Evolutionary conservation across 1,140 invertebrate genomes (phyloP).

Genomic region (Episyrphus balteatus): DNA sequence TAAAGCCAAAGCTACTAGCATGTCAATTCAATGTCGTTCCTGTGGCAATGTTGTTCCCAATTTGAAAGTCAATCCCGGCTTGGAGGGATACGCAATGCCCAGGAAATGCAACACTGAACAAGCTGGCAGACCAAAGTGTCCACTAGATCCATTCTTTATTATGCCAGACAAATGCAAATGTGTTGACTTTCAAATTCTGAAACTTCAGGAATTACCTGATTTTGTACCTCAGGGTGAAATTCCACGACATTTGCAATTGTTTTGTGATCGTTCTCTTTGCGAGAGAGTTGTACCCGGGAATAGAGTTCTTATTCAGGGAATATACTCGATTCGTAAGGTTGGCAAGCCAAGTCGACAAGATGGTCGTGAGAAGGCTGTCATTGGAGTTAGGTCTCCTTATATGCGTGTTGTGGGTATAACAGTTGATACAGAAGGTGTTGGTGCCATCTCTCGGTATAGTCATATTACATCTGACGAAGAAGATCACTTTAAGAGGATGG

Average conservation of each 20-base stretch:
- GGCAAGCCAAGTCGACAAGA: slow-evolving; percentile 47
- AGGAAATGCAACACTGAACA: slow-evolving; percentile 91
- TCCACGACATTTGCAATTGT: slow-evolving; percentile 91
- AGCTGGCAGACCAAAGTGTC: slow-evolving; percentile 81
- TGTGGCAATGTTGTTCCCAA: slow-evolving; percentile 86
- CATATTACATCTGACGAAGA: slow-evolving; percentile 76
- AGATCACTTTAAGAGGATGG: slow-evolving; percentile 78
- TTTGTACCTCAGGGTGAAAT: slow-evolving; percentile 97
- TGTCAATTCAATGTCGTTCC: slow-evolving; percentile 91
- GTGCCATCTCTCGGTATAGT: slow-evolving; percentile 43
- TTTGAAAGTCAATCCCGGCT: slow-evolving; percentile 81
- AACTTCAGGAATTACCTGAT: slow-evolving; percentile 94
- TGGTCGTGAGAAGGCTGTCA: slow-evolving; percentile 72
- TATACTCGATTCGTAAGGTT: slow-evolving; percentile 94
- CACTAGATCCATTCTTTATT: slow-evolving; percentile 96
- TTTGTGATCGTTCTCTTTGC: slow-evolving; percentile 89
- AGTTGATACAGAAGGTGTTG: slow-evolving; percentile 71
- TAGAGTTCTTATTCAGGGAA: slow-evolving; percentile 83
- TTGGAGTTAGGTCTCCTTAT: slow-evolving; percentile 90
- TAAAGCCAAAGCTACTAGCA: slow-evolving; percentile 86
- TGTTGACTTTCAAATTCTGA: slow-evolving; percentile 76
- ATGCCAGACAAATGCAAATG: slow-evolving; percentile 95
- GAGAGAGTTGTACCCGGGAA: slow-evolving; percentile 96
- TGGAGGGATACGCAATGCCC: slow-evolving; percentile 95
- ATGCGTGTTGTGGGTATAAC: slow-evolving; percentile 87